These are phyloP conservation scores for Pollimyrus isidori DNA, from an alignment of 2,113 vertebrate species.

Conservation along the genomic window DNA sequence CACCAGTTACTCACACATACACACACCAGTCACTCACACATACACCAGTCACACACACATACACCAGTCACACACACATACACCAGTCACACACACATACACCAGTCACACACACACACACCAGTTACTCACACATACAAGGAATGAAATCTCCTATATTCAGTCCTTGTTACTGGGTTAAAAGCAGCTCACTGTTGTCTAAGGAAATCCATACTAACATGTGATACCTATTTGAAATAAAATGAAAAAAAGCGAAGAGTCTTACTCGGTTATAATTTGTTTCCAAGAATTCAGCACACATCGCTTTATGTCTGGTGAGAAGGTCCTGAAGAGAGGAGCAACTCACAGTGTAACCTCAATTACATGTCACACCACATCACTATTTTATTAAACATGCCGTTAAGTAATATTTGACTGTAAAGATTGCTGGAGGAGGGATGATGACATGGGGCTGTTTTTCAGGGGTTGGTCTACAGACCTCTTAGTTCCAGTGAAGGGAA, in stretches of 20 bases:
- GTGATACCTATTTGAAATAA: constrained; percentile 25
- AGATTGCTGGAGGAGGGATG: too few relatives aligned
- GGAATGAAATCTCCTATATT: neutral
- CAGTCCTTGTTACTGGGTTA: neutral
- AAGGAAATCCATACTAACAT: neutral
- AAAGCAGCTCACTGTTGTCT: neutral
- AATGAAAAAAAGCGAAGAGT: constrained; percentile 24
- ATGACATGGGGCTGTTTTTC: too few relatives aligned
- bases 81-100: too few relatives aligned
- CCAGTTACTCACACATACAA: neutral
- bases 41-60: too few relatives aligned
- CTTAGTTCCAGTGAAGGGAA: too few relatives aligned
- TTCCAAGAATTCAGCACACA: constrained; percentile 92
- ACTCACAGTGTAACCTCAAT: neutral
- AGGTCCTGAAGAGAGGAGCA: constrained; percentile 69
- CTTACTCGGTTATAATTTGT: constrained; percentile 91
- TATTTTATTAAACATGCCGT: neutral
- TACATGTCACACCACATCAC: neutral
- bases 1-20: too few relatives aligned
- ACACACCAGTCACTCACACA: too few relatives aligned
- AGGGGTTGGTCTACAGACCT: too few relatives aligned
- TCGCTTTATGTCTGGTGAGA: constrained; percentile 88
- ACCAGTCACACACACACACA: too few relatives aligned
- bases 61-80: too few relatives aligned
- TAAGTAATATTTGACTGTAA: too few relatives aligned